Evolutionary conservation across 2,113 vertebrate genomes (phyloP), one percentile per base, ranked within the genome.

Genomic region (Tachycineta bicolor): DNA sequence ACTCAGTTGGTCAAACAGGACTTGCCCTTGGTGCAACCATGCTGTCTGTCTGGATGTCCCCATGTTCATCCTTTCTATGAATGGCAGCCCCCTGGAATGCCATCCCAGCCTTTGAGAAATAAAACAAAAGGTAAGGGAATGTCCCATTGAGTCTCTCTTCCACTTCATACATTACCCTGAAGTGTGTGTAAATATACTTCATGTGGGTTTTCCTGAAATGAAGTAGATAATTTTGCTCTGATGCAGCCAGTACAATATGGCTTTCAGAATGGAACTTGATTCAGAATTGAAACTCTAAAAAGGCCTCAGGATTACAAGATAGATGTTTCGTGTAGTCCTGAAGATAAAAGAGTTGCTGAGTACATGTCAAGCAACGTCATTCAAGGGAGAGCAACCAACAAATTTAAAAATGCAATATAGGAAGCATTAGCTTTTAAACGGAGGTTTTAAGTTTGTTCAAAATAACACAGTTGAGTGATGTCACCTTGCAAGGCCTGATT

Each of bases 401-500:
- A 74, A 44, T 55, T 25, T 46, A 29, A 59, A 89, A 91, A 53
- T 70, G 50, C 33, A 33, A 6, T 53, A 23, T 12, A 67, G 8
- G 25, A 59, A 58, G 18, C 21, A 47, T 64, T 67, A 65, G 14
- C 19, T 94, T 89, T 74, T 70, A 59, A 82, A 71, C 33, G 20
- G 29, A 55, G 19, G 6, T 79, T 9, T 7, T 43, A 81, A 59
- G 17, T 74, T 6, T 33, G 24, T 70, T 75, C 34, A 71, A 50
- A 91, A 39, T 46, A 46, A 10, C 47, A 28, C 22, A 18, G 8
- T 49, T 93, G 34, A n/a, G 22, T 74, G 64, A 60, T 70, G 17
- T 44, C 31, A 29, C 26, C 20, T 78, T 70, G 21, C 29, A 87
- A 70, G 46, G 31, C 24, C 12, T 0, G 0, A 10, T 1, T 60